Conservation (phyloP, 1,140 invertebrate species). For the Hermetia illucens region DNA sequence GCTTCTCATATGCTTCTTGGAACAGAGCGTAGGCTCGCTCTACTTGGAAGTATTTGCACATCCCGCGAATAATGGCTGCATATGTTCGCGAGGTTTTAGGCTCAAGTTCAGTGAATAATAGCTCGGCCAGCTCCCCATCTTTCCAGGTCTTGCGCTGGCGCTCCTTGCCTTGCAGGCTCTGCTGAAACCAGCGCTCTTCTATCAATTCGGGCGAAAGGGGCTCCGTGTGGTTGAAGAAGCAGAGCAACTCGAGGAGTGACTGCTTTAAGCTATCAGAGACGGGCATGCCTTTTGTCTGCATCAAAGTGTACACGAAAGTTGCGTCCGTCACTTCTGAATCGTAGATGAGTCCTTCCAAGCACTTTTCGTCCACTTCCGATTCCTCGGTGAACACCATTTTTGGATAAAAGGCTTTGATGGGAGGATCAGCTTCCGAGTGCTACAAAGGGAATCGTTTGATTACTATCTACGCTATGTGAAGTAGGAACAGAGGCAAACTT, state of each 20-base stretch:
- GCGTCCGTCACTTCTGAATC: slow-evolving; percentile 51
- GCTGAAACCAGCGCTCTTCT: slow-evolving; percentile 64
- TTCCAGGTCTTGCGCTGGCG: slow-evolving; percentile 55
- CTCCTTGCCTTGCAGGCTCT: slow-evolving; percentile 33
- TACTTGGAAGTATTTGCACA: slow-evolving; percentile 49
- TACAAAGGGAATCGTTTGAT: slow-evolving; percentile 6
- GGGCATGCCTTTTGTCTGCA: slow-evolving; percentile 43
- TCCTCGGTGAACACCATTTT: slow-evolving; percentile 52
- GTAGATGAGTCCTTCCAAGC: slow-evolving; percentile 47
- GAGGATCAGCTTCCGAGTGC: slow-evolving; percentile 38
- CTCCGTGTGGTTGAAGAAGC: slow-evolving; percentile 64
- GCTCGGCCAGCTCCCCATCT: slow-evolving; percentile 49
- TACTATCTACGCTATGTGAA: no score
- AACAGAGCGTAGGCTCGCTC: slow-evolving; percentile 48
- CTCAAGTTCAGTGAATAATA: slow-evolving; percentile 46
- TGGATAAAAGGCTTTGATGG: slow-evolving; percentile 54
- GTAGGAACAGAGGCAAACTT: background rate
- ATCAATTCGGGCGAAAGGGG: slow-evolving; percentile 46
- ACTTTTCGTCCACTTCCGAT: slow-evolving; percentile 38
- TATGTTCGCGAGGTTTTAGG: slow-evolving; percentile 46
- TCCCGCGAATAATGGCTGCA: slow-evolving; percentile 54
- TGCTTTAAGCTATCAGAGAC: slow-evolving; percentile 48
- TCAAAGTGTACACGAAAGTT: slow-evolving; percentile 52
- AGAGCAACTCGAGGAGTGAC: slow-evolving; percentile 64
- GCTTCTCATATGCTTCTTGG: slow-evolving; percentile 48